Base-by-base conservation (phyloP, 2,113 vertebrate species). In the Xiphophorus hellerii region DNA sequence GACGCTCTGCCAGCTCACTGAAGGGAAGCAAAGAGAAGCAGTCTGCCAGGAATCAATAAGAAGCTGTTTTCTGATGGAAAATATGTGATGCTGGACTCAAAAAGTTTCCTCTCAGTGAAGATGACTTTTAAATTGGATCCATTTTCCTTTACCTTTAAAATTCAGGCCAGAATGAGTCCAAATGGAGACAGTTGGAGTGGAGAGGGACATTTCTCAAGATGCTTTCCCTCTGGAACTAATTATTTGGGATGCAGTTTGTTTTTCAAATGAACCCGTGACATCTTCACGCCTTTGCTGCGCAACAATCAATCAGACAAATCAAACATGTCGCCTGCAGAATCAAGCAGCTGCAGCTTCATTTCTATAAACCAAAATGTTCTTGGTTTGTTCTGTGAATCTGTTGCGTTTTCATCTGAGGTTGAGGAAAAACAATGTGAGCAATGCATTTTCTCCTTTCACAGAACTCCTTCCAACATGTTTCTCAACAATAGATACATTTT, bases 221-320 rank as follows among this genome's bases (percentile, higher is more conserved):
- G 62, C 63, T 62, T 80, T 66, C 54, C 66, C 69, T 42, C 28
- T 54, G 69, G 67, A 74, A 66, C 69, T 77, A 62, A 89, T 84
- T 79, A 82, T 72, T 71, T 82, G 78, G 66, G 35, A 4, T 44
- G 37, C 58, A 66, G 66, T 83, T 74, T 84, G 66, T 87, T 77
- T 80, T 76, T 68, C 15, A 60, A 72, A 74, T 73, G 44, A 81
- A 64, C 62, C 62, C 29, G 64, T 72, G 64, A 62, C 67, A 54
- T 78, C 30, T 66, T 73, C 74, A 30, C 37, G 28, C 62, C 44
- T 62, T 77, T 28, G 14, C 62, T 9, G 15, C 54, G 44, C 44
- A 20, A 62, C n/a, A 73, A 68, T 77, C 62, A 75, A 74, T 51
- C 27, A 15, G 31, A 35, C 28, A 60, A 82, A 74, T 80, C 8